phyloP scores from a whole-genome alignment of 2,888 invertebrate genomes.

The Germaria angustata region DNA sequence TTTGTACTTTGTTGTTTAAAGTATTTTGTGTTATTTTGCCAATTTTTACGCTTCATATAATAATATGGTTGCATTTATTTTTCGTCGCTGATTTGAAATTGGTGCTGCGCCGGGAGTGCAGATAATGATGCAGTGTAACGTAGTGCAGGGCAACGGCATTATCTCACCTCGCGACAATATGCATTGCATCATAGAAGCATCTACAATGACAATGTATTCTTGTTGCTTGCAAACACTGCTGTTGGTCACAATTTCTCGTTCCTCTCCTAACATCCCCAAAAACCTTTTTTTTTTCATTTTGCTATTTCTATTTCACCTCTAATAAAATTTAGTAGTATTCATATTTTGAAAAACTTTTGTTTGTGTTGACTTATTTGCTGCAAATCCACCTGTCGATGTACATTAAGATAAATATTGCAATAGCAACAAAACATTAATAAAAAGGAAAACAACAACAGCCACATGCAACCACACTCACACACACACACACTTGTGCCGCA shows the following conservation, averaged over 20 bases:
- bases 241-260: not conserved
- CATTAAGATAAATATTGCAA: slow-evolving; percentile 65
- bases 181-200: slow-evolving; percentile 11
- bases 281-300: slow-evolving; percentile 8
- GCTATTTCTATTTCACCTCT: not conserved
- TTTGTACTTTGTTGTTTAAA: slow-evolving; percentile 55
- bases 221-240: not conserved
- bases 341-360: slow-evolving; percentile 19
- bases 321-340: slow-evolving; percentile 4
- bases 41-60: slow-evolving; percentile 67
- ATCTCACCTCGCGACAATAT: slow-evolving; percentile 40
- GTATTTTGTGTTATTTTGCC: slow-evolving; percentile 62
- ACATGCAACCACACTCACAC: too few species aligned
- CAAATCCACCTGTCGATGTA: slow-evolving; percentile 70
- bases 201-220: slow-evolving; percentile 21
- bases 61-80: slow-evolving; percentile 44
- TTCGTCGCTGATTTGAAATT: slow-evolving; percentile 12
- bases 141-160: slow-evolving; percentile 54
- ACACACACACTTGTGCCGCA: not conserved
- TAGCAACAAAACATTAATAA: slow-evolving; percentile 15
- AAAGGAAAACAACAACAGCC: slow-evolving; percentile 6
- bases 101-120: slow-evolving; percentile 1
- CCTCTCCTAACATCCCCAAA: not conserved
- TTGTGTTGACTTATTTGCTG: slow-evolving; percentile 40
- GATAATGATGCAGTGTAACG: slow-evolving; percentile 20